A percentile compares a stretch with the other conserved stretches of the same genome.
Conservation (phyloP, 2,888 invertebrate genomes). For the Nemotelus nigrinus region DNA sequence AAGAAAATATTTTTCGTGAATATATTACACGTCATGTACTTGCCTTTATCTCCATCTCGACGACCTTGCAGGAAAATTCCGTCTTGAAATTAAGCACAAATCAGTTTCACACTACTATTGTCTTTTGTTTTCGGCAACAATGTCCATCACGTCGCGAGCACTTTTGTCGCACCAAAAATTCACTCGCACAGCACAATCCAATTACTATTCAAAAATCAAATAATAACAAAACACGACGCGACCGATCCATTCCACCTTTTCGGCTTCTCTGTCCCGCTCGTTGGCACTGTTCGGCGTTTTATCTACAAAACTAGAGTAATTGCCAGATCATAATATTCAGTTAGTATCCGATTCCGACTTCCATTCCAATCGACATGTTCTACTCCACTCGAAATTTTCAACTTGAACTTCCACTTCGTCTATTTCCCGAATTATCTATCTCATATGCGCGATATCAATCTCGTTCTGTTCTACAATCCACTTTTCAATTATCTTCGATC, state of each 20-base stretch:
- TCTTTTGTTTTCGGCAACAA: neutral
- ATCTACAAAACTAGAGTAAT: neutral
- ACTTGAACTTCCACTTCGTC: neutral
- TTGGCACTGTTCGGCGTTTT: conserved; percentile 13
- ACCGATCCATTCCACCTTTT: conserved; percentile 18
- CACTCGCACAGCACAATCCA: neutral
- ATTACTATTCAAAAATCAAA: conserved; percentile 2
- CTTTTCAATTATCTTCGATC: neutral
- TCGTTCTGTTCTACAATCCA: neutral
- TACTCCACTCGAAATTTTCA: neutral
- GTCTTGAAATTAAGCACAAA: neutral
- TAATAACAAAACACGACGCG: conserved; percentile 23
- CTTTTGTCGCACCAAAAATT: neutral
- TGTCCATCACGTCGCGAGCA: conserved; percentile 17
- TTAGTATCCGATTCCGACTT: conserved; percentile 5
- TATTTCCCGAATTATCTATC: neutral
- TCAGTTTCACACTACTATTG: neutral
- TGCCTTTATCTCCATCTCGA: conserved; percentile 31
- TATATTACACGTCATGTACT: neutral
- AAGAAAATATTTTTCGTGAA: too few relatives aligned
- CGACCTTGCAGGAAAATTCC: neutral
- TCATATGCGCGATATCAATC: conserved; percentile 7
- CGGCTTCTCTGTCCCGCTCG: conserved; percentile 11
- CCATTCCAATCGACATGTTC: neutral
- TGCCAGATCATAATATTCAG: conserved; percentile 12